These are phyloP conservation scores for Leptinotarsa texana DNA, from an alignment of 1,140 invertebrate species.

Conservation along the genomic window DNA sequence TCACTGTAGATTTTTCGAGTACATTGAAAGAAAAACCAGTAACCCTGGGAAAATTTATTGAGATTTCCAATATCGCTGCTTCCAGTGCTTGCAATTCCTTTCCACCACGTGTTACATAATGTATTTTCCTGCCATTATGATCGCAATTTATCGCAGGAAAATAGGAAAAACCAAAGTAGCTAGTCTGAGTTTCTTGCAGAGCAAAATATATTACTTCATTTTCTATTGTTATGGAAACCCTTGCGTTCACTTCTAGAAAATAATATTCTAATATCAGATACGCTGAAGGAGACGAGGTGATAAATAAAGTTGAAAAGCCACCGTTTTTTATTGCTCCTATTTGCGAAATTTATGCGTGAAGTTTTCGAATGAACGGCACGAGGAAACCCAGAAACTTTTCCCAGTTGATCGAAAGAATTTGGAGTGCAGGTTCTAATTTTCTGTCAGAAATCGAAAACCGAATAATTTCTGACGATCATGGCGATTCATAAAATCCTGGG, in stretches of 20 bases:
- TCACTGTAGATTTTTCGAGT: neutral
- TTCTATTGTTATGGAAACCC: conserved; percentile 19
- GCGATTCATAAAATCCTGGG: too few relatives aligned
- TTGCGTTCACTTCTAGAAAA: conserved; percentile 14
- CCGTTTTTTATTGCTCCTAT: conserved; percentile 9
- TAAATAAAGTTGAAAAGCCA: conserved; percentile 13
- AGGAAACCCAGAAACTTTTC: neutral
- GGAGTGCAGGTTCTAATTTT: too few relatives aligned
- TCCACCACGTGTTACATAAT: conserved; percentile 25
- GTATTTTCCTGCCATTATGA: conserved; percentile 18
- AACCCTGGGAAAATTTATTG: neutral
- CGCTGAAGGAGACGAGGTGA: conserved; percentile 15
- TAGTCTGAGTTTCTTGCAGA: neutral
- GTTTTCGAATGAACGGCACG: neutral
- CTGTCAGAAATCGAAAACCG: too few relatives aligned
- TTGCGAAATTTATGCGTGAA: conserved; percentile 8
- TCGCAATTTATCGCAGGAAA: conserved; percentile 18
- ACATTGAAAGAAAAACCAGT: neutral
- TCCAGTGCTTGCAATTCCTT: conserved; percentile 3
- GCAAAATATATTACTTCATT: conserved; percentile 18
- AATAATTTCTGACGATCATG: too few relatives aligned
- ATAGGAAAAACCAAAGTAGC: conserved; percentile 15
- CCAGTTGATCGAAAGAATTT: too few relatives aligned
- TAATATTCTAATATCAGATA: conserved; percentile 14
- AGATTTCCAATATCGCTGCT: conserved; percentile 20